A percentile compares a stretch with the other conserved stretches of the same genome.
These are phyloP conservation scores for Cepaea nemoralis DNA, from an alignment of 1,140 invertebrate genomes.

Conservation along the genomic window DNA sequence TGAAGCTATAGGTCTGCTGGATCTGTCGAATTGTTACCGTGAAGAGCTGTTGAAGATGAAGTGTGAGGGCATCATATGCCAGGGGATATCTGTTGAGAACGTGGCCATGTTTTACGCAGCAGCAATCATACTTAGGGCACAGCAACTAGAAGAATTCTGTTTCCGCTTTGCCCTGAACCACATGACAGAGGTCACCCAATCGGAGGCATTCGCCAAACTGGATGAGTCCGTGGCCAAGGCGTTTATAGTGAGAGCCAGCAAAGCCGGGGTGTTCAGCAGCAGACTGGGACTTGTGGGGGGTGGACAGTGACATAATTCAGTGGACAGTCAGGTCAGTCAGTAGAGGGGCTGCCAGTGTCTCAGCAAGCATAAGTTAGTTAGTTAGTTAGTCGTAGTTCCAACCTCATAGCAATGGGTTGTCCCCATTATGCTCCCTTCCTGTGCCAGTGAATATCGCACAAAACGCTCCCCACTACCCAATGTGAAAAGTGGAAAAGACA, in stretches of 20 bases:
- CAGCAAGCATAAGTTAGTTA: no score
- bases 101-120: conserved; percentile 78
- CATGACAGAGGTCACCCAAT: conserved; percentile 80
- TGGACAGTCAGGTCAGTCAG: no score
- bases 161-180: conserved; percentile 76
- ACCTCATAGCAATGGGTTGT: no score
- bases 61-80: conserved; percentile 78
- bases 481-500: no score
- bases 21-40: conserved; percentile 80
- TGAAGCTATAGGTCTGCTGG: conserved; percentile 79
- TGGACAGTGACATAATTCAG: background rate
- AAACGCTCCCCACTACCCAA: no score
- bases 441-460: no score
- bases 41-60: conserved; percentile 74
- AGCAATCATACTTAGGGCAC: conserved; percentile 78
- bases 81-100: conserved; percentile 78
- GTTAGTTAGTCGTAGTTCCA: no score
- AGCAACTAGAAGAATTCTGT: conserved; percentile 69
- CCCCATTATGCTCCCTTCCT: no score
- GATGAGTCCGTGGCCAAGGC: conserved; percentile 77
- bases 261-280: conserved; percentile 78
- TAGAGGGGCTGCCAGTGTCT: no score
- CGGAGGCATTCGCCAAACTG: conserved; percentile 76
- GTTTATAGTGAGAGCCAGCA: conserved; percentile 78
- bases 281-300: conserved; percentile 54